Conservation (phyloP, 2,888 invertebrate species). For the Trachelus iudaicus region DNA sequence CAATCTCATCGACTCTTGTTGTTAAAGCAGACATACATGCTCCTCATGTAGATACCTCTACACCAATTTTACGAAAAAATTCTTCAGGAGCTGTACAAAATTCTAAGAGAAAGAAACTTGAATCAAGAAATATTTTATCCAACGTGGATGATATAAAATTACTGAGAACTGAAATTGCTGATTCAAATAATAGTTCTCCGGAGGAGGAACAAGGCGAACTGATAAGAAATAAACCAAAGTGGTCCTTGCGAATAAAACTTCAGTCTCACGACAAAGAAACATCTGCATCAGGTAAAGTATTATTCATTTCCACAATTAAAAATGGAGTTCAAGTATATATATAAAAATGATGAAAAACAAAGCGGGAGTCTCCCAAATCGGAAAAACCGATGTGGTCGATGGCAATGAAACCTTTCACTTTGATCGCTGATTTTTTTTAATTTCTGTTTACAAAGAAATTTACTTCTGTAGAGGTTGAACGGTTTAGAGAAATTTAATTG, state of each 20-base stretch:
- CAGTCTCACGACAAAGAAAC: slow-evolving; percentile 27
- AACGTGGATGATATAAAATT: slow-evolving; percentile 32
- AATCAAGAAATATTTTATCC: slow-evolving; percentile 22
- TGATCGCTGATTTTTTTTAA: slow-evolving; percentile 56
- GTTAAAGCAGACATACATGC: slow-evolving; percentile 54
- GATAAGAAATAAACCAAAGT: slow-evolving; percentile 40
- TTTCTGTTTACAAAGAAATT: slow-evolving; percentile 1
- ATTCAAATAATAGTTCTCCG: slow-evolving; percentile 7
- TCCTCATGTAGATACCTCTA: slow-evolving; percentile 12
- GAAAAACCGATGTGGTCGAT: slow-evolving; percentile 32
- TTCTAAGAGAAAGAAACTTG: slow-evolving; percentile 15
- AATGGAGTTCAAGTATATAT: neutral
- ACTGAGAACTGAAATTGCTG: slow-evolving; percentile 35
- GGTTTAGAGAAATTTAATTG: slow-evolving; percentile 13
- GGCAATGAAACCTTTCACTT: slow-evolving; percentile 55
- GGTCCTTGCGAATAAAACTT: slow-evolving; percentile 52
- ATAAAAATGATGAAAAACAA: slow-evolving; percentile 31
- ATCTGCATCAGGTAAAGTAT: slow-evolving; percentile 25
- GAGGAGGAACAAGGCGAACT: slow-evolving; percentile 14
- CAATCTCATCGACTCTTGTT: slow-evolving; percentile 35
- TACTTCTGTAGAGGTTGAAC: slow-evolving; percentile 3
- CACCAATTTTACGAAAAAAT: neutral
- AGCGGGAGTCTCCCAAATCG: slow-evolving; percentile 38
- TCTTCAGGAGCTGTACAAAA: slow-evolving; percentile 6
- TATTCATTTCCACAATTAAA: neutral